Evolutionary conservation across 2,797 vertebrate species (phyloP).

Genomic region (Xenops minutus): DNA sequence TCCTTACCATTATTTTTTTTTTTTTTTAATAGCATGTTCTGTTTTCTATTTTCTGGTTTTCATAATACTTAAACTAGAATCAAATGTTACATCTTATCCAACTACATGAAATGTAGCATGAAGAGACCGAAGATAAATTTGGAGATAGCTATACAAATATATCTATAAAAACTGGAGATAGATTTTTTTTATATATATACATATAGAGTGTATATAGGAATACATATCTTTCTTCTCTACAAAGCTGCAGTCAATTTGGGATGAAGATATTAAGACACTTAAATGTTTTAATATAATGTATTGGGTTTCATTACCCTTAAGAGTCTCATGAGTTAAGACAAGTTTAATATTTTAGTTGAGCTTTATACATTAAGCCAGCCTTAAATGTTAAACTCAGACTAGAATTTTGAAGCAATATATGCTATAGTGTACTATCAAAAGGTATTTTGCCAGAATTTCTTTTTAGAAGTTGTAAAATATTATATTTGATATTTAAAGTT

Average conservation of each 20-base stretch:
- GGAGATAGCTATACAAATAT: neutral
- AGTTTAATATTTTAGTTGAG: neutral
- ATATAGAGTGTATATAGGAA: neutral
- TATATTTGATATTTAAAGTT: neutral
- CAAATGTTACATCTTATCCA: neutral
- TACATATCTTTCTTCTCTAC: neutral
- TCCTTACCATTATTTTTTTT: neutral
- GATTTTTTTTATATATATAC: too few relatives aligned
- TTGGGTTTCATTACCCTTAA: neutral
- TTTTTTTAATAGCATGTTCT: neutral
- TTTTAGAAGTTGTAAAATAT: neutral
- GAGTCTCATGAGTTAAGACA: neutral
- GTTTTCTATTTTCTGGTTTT: neutral
- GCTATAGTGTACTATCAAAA: neutral
- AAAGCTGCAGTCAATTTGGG: neutral
- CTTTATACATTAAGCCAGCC: neutral
- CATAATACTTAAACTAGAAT: neutral
- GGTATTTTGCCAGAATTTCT: neutral
- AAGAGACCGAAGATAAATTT: neutral
- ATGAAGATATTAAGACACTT: neutral
- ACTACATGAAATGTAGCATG: neutral
- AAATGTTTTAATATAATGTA: neutral
- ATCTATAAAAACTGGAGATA: neutral
- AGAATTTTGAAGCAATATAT: neutral
- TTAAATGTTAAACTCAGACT: neutral